These are phyloP conservation scores for Crocuta crocuta DNA, from an alignment of 2,113 vertebrate genomes.

Conservation along the genomic window DNA sequence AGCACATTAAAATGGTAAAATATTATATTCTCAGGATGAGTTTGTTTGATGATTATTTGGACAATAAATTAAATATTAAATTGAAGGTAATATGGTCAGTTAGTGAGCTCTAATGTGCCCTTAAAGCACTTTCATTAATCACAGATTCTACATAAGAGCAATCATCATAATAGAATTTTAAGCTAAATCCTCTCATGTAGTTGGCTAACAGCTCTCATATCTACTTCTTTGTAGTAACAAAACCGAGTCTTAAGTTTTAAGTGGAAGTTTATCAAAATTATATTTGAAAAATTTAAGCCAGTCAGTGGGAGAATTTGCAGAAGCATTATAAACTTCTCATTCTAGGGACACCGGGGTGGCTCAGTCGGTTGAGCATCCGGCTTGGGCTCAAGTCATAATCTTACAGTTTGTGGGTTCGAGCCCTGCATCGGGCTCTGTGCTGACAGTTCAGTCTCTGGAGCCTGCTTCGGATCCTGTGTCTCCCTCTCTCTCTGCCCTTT, in stretches of 20 bases:
- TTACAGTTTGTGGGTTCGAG: too few species aligned
- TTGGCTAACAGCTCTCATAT: not conserved
- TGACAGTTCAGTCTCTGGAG: too few species aligned
- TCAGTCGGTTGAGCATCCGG: too few species aligned
- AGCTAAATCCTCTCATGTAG: not conserved
- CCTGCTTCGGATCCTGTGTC: too few species aligned
- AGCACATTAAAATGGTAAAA: not conserved
- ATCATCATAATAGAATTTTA: not conserved
- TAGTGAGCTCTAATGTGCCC: not conserved
- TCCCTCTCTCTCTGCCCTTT: too few species aligned
- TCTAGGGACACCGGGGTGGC: not conserved
- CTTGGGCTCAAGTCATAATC: too few species aligned
- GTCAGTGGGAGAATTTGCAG: not conserved
- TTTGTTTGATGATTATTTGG: not conserved
- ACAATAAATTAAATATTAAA: not conserved
- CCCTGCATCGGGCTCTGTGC: too few species aligned
- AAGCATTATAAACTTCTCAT: not conserved
- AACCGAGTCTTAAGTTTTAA: not conserved
- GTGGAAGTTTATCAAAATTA: not conserved
- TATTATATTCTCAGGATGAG: not conserved
- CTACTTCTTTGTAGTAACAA: not conserved
- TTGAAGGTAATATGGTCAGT: not conserved
- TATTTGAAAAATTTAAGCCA: not conserved
- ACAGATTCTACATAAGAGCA: not conserved
- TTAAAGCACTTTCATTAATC: not conserved